Base-by-base conservation (phyloP, 1,140 invertebrate species). In the Drosophila persimilis region DNA sequence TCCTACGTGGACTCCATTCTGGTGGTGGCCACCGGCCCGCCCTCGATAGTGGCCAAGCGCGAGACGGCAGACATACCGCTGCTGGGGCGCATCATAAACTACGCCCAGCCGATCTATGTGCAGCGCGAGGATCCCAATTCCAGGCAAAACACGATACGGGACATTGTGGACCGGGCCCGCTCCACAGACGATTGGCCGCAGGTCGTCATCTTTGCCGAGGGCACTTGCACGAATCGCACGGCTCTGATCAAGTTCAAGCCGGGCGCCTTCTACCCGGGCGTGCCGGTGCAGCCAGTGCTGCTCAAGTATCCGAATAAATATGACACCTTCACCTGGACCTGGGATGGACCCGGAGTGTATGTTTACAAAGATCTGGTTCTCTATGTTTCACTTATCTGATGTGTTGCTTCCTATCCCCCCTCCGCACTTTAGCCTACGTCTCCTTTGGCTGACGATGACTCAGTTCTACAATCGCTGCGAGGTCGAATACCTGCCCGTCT, bases 261-360 rank as follows among this genome's bases (percentile, higher is more conserved):
- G 11, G 98, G 97, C 62, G 96, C 96, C 3, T 97, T 97, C 92
- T 97, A 97, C 93, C 97, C 97, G 0, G 97, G 97, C 1, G 96
- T 98, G 9, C 97, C 98, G 0, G 96, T 99, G 1, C 98, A 99
- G 90, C 98, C 98, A 1, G 97, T 99, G 6, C 95, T 97, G 72
- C 95, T 99, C 52, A 94, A 96, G 54, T 99, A 99, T 92, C 97
- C 96, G 0, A 99, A 99, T 90, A 96, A 95, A 89, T 93, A 96
- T 77, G 97, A 99, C 90, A 98, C 97, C 3, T 95, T 98, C 43
- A 98, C 97, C 0, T 99, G 98, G 98, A 99, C 98, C 4, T 99
- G 98, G 98, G 97, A 98, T 92, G 98, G 98, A 60, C 97, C 97
- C 67, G 96, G 96, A 92, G 96, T 96, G 97, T 98, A 93, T 96